Percentiles rank a stretch among this genome's conserved stretches.
Evolutionary conservation across 1,140 invertebrate genomes (phyloP).

Genomic region (Caenorhabditis latens): DNA sequence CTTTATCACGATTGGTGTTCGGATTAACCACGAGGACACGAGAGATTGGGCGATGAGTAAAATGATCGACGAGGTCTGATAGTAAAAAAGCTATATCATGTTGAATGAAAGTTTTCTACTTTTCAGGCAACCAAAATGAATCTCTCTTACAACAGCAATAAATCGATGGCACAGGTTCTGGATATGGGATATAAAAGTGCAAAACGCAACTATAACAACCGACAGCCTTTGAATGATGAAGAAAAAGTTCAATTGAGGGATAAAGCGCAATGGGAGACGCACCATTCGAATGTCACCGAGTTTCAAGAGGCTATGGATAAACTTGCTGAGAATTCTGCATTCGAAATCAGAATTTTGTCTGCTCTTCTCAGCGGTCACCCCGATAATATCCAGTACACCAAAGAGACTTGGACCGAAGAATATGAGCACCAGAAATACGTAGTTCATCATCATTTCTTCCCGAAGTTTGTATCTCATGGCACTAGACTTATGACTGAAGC

Average conservation of each 20-base stretch:
- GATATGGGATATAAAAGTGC: background rate
- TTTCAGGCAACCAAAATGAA: background rate
- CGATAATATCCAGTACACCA: background rate
- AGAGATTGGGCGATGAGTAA: background rate
- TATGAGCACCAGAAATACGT: background rate
- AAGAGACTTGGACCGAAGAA: background rate
- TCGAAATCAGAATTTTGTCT: no score
- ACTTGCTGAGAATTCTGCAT: background rate
- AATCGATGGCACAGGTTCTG: background rate
- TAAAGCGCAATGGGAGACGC: background rate
- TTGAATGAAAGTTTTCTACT: background rate
- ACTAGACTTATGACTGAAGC: no score
- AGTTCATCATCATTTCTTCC: background rate
- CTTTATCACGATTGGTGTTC: background rate
- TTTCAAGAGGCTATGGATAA: background rate
- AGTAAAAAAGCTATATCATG: background rate
- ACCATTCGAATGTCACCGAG: background rate
- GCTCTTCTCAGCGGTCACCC: background rate
- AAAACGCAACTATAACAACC: background rate
- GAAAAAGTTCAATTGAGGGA: no score
- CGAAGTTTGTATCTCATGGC: no score
- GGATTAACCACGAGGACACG: background rate
- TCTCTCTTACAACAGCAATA: background rate
- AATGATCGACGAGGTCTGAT: background rate
- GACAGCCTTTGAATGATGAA: background rate